Percentiles rank a stretch among this genome's conserved stretches.
These are phyloP conservation scores for Podarcis cretensis DNA, from an alignment of 2,113 vertebrate species.

Conservation along the genomic window DNA sequence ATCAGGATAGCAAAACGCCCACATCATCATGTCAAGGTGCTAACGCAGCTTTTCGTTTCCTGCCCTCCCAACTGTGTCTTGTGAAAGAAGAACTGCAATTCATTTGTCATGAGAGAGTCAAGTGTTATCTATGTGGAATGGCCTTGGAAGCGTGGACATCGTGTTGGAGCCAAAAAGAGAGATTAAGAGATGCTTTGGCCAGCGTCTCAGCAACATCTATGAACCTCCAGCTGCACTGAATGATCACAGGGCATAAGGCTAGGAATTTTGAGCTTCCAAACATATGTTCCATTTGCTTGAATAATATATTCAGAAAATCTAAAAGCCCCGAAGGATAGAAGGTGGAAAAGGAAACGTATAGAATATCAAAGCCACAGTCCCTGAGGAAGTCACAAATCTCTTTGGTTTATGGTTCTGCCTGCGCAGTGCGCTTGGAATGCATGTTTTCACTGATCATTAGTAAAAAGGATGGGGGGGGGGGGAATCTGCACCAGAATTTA, in stretches of 20 bases:
- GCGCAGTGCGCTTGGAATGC: background rate
- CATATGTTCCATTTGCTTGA: background rate
- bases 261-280: background rate
- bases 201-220: no score
- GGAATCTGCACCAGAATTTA: background rate
- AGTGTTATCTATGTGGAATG: no score
- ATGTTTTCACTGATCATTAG: background rate
- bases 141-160: background rate
- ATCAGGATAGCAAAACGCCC: no score
- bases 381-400: background rate
- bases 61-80: no score
- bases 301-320: background rate
- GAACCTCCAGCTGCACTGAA: background rate
- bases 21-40: no score
- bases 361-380: background rate
- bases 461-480: background rate
- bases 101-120: no score
- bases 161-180: background rate
- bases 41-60: no score
- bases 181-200: no score
- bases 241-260: no score
- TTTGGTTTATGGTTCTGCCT: background rate
- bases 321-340: background rate
- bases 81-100: no score
- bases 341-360: background rate